Evolutionary conservation across 1,140 invertebrate genomes (phyloP).

Genomic region (Aphaenogaster floridana): DNA sequence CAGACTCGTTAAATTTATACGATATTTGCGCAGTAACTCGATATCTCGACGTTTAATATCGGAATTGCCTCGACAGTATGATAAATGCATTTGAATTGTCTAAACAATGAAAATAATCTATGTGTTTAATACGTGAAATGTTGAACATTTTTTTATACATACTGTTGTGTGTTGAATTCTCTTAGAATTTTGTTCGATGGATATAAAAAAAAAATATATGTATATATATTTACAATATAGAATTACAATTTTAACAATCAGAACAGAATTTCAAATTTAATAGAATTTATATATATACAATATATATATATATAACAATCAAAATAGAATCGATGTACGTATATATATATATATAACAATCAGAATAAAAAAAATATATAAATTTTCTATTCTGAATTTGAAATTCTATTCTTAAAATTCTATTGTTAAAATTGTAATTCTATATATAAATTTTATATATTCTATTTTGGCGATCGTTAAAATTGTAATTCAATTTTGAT

Average conservation of each 20-base stretch:
- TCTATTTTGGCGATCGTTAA: neutral
- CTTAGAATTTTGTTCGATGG: neutral
- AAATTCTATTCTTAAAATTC: too few species aligned
- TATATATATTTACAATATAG: too few species aligned
- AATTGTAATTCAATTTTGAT: constrained; percentile 10
- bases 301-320: too few species aligned
- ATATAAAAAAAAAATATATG: neutral
- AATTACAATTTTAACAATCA: too few species aligned
- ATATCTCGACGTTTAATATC: neutral
- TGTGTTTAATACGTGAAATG: neutral
- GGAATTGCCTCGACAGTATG: neutral
- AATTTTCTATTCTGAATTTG: too few species aligned
- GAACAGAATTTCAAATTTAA: too few species aligned
- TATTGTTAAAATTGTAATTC: too few species aligned
- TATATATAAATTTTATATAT: neutral
- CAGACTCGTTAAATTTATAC: constrained; percentile 6
- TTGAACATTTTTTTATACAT: neutral
- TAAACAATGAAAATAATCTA: neutral
- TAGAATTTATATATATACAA: too few species aligned
- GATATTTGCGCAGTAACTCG: neutral
- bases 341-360: too few species aligned
- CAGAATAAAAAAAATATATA: too few species aligned
- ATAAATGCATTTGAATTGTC: neutral
- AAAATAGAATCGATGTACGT: too few species aligned
- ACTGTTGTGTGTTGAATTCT: neutral